A percentile compares a stretch with the other conserved stretches of the same genome.
Conservation (phyloP, 2,888 invertebrate genomes). For the Harpalus rubripes region DNA sequence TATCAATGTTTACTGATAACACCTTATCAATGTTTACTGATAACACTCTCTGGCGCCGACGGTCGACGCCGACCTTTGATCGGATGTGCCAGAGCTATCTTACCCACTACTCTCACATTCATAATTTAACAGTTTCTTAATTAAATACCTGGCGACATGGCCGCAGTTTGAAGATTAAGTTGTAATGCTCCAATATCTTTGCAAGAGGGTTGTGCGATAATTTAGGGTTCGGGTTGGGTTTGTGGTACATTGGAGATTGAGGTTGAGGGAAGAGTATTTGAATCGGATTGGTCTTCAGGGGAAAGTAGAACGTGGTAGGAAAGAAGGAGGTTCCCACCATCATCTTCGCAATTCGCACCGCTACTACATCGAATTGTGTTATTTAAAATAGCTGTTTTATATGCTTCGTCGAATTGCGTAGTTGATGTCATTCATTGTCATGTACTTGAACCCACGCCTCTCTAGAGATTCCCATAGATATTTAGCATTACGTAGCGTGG, state of each 20-base stretch:
- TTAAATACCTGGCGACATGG: background rate
- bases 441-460: background rate
- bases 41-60: no score
- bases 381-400: constrained; percentile 19
- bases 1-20: no score
- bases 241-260: background rate
- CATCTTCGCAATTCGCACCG: constrained; percentile 30
- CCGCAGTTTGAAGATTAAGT: background rate
- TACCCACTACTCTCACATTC: no score
- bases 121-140: background rate
- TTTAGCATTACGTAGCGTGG: background rate
- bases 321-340: constrained; percentile 1
- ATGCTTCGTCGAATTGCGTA: constrained; percentile 2
- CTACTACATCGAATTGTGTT: background rate
- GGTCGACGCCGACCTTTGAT: no score
- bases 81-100: no score
- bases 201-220: background rate
- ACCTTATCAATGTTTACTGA: no score
- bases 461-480: constrained; percentile 16
- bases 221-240: background rate
- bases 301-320: constrained; percentile 15
- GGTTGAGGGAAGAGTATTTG: background rate
- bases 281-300: background rate
- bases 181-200: constrained; percentile 3
- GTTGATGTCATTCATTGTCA: constrained; percentile 8